Evolutionary conservation across 2,888 invertebrate genomes (phyloP).

Genomic region (Eulithis prunata): DNA sequence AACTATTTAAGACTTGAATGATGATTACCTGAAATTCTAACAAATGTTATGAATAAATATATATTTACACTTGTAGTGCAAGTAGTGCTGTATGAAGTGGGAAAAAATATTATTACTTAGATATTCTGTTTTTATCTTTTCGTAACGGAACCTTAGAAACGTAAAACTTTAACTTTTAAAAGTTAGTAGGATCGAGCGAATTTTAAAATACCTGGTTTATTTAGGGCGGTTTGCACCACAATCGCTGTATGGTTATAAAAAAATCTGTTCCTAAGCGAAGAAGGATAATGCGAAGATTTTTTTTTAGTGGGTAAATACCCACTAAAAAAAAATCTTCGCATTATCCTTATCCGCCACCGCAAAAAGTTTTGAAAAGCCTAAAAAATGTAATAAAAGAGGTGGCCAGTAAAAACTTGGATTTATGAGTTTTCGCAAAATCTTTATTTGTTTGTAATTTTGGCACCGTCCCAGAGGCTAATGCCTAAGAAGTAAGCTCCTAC

Average conservation of each 20-base stretch:
- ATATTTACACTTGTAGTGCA: too few species aligned
- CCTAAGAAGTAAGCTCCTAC: slow-evolving; percentile 8
- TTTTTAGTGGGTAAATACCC: not conserved
- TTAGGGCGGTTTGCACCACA: too few species aligned
- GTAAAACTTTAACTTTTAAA: too few species aligned
- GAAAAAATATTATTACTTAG: not conserved
- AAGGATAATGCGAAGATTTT: slow-evolving; percentile 4
- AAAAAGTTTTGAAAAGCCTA: slow-evolving; percentile 21
- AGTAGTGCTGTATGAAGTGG: not conserved
- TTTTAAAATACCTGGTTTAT: too few species aligned
- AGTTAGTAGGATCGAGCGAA: too few species aligned
- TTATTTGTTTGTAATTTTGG: slow-evolving; percentile 38
- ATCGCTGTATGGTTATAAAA: too few species aligned
- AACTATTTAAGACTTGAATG: slow-evolving; percentile 2
- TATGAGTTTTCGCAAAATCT: slow-evolving; percentile 31
- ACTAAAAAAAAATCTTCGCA: not conserved
- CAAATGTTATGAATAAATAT: too few species aligned
- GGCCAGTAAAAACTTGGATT: slow-evolving; percentile 30
- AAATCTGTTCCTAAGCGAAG: not conserved
- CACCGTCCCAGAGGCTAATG: slow-evolving; percentile 24
- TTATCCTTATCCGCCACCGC: slow-evolving; percentile 13
- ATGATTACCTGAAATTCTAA: too few species aligned
- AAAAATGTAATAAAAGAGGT: slow-evolving; percentile 24
- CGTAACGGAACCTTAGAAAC: too few species aligned
- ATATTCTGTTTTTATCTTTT: too few species aligned